A percentile compares a stretch with the other conserved stretches of the same genome.
Conservation (phyloP, 2,888 invertebrate genomes). For the Torymus aiolomorphi region DNA sequence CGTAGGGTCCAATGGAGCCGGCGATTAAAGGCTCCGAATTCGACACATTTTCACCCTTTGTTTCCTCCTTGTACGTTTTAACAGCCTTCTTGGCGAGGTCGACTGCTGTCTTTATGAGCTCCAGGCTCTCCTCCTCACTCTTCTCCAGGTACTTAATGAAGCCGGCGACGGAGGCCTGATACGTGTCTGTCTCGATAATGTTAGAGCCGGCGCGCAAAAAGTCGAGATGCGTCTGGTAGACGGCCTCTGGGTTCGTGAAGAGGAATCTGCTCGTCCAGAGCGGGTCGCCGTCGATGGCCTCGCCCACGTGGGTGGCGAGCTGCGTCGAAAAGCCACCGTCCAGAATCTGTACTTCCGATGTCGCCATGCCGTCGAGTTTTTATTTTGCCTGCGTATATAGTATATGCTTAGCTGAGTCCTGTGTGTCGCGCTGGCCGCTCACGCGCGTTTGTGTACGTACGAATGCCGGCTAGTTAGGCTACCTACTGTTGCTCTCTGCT, state of each 20-base stretch:
- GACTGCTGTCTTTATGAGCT: constrained; percentile 86
- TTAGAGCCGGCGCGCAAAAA: constrained; percentile 92
- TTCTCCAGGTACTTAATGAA: constrained; percentile 86
- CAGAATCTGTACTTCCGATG: constrained; percentile 71
- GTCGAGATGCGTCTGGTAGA: constrained; percentile 88
- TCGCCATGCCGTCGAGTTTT: not conserved
- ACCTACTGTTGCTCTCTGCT: too few species aligned
- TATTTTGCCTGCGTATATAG: too few species aligned
- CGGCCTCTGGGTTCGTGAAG: constrained; percentile 86
- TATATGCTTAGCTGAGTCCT: too few species aligned
- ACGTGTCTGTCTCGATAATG: constrained; percentile 79
- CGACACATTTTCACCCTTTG: constrained; percentile 54
- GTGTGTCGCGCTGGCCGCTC: too few species aligned
- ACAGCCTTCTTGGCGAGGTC: constrained; percentile 85
- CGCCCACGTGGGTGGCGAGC: constrained; percentile 84
- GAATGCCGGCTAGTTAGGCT: too few species aligned
- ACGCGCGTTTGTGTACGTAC: too few species aligned
- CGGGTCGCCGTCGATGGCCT: constrained; percentile 89
- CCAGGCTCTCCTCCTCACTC: constrained; percentile 81
- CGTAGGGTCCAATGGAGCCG: constrained; percentile 95
- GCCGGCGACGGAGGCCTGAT: constrained; percentile 76
- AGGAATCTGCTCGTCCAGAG: constrained; percentile 92
- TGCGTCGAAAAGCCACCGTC: constrained; percentile 91
- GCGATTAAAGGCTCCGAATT: constrained; percentile 81
- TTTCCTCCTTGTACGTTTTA: constrained; percentile 69